A percentile compares a stretch with the other conserved stretches of the same genome.
phyloP scores from a whole-genome alignment of 2,888 invertebrate genomes.

The Smittia aterrima region DNA sequence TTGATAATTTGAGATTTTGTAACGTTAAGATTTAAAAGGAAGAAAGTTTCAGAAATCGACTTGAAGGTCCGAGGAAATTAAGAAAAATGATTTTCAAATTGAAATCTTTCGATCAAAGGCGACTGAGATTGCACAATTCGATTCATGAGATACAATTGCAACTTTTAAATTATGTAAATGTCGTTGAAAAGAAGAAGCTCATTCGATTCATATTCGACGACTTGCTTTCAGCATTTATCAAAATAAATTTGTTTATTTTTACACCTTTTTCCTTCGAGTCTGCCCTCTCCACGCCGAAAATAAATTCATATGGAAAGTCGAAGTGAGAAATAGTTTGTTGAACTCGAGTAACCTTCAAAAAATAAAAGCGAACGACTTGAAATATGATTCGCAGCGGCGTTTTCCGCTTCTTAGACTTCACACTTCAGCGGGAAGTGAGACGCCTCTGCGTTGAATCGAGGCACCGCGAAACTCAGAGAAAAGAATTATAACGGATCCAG shows the following conservation, averaged over 20 bases:
- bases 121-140: too few relatives aligned
- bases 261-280: too few relatives aligned
- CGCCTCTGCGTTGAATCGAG: background rate
- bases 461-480: background rate
- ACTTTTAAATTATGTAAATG: too few relatives aligned
- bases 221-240: too few relatives aligned
- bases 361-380: background rate
- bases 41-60: background rate
- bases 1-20: background rate
- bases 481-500: background rate
- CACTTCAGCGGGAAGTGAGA: background rate
- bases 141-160: too few relatives aligned
- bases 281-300: background rate
- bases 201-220: too few relatives aligned
- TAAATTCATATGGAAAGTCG: conserved; percentile 29
- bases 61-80: too few relatives aligned
- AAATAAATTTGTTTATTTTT: too few relatives aligned
- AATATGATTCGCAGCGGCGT: background rate
- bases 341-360: conserved; percentile 39
- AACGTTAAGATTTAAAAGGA: background rate
- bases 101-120: too few relatives aligned
- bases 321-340: conserved; percentile 30
- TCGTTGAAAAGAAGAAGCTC: too few relatives aligned
- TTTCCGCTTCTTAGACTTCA: background rate
- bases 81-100: too few relatives aligned